A percentile compares a stretch with the other conserved stretches of the same genome.
Conservation (phyloP, 2,797 vertebrate genomes). For the Odontamblyopus lacepedii region DNA sequence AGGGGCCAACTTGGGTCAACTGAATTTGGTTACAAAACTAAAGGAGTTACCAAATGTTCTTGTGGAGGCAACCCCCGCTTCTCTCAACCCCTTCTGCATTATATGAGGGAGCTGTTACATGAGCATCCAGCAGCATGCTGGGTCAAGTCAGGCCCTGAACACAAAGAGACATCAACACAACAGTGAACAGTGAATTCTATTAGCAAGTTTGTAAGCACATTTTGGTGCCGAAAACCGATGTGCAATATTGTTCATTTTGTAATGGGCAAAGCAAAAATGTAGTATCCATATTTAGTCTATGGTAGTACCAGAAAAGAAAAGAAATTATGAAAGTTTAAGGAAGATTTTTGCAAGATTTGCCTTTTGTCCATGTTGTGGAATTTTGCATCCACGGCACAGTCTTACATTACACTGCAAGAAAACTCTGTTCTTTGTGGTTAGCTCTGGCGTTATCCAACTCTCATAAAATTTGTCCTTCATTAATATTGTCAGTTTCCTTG, state of each 20-base stretch:
- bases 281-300: too few relatives aligned
- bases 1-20: constrained; percentile 16
- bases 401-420: too few relatives aligned
- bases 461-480: too few relatives aligned
- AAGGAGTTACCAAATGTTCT: constrained; percentile 29
- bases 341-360: not conserved
- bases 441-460: too few relatives aligned
- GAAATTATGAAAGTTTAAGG: not conserved
- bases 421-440: too few relatives aligned
- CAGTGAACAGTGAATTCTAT: not conserved
- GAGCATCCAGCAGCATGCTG: constrained; percentile 51
- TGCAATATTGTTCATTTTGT: not conserved
- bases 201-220: not conserved
- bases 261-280: not conserved
- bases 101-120: constrained; percentile 37
- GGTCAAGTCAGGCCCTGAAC: constrained; percentile 35
- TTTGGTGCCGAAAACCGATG: too few relatives aligned
- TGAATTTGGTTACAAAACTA: constrained; percentile 57
- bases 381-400: too few relatives aligned
- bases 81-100: constrained; percentile 19
- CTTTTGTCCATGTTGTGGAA: too few relatives aligned
- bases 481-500: too few relatives aligned
- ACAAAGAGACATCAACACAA: constrained; percentile 28
- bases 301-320: not conserved
- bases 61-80: not conserved